Base-by-base conservation (phyloP, 2,113 vertebrate species). In the Oreochromis tanganicae region DNA sequence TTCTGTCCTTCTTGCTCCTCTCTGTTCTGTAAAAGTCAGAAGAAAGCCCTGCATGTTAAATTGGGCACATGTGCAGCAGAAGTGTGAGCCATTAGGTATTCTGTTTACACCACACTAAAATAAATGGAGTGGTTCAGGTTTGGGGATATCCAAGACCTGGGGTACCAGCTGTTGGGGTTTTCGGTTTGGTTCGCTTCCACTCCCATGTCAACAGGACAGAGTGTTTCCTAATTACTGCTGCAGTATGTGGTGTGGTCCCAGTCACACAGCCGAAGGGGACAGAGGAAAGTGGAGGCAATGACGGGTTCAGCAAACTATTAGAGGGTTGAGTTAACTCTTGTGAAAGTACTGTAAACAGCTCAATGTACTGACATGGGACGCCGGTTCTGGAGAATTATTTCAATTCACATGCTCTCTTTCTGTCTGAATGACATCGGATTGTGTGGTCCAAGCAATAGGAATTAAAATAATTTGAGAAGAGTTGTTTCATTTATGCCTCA, bases 81-180 rank as follows among this genome's bases (percentile, higher is more conserved):
- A 95, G 92, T 91, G 92, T 92, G 90, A 94, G 91, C 93, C 91
- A 95, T 95, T 95, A 94, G 94, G 90, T 95, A 94, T 95, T 95
- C 86, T 95, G 95, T 96, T 96, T 96, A 95, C 93, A 93, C 92
- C 92, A 86, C 93, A 94, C 90, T 89, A 92, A 95, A 94, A 95
- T 95, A 94, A 96, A 95, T 95, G 89, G 92, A 95, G 92, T 93
- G 92, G 90, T 95, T 95, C 88, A 87, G 89, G 89, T 93, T 95
- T 92, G 85, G 93, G 92, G 91, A 93, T 95, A 94, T 93, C 88
- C 90, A 93, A 91, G 89, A 87, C 83, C 89, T 75, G 83, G 83
- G 91, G 90, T 93, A 93, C 92, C 95, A 95, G 94, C 94, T 95
- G 94, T 94, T 63, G 83, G 91, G 83, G 86, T 81, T 84, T 88